A percentile compares a stretch with the other conserved stretches of the same genome.
These are phyloP conservation scores for Leptopilina clavipes DNA, from an alignment of 1,140 invertebrate genomes.

Conservation along the genomic window DNA sequence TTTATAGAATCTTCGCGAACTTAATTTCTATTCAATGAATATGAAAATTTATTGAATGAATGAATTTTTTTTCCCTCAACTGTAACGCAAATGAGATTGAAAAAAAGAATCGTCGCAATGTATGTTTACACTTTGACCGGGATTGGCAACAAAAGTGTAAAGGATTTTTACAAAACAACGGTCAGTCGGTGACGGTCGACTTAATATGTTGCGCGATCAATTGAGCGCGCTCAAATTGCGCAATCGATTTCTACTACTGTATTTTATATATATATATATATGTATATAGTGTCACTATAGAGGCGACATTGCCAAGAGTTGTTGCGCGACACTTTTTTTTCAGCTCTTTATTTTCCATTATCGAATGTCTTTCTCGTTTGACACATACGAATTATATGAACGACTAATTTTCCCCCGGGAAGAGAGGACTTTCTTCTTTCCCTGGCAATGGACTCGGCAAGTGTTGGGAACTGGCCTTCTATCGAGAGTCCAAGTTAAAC, in stretches of 20 bases:
- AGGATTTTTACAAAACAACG: background rate
- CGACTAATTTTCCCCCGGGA: conserved; percentile 17
- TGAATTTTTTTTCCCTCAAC: too few species aligned
- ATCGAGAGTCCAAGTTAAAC: conserved; percentile 25
- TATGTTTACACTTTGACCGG: background rate
- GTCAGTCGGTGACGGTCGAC: conserved; percentile 16
- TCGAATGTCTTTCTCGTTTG: background rate
- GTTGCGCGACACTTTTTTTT: conserved; percentile 10
- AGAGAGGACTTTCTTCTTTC: conserved; percentile 27
- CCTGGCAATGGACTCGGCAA: background rate
- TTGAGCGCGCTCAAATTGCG: conserved; percentile 43
- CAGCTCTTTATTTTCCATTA: background rate
- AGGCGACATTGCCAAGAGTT: conserved; percentile 17
- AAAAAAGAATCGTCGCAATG: background rate
- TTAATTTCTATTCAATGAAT: too few species aligned
- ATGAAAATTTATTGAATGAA: too few species aligned
- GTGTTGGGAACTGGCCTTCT: conserved; percentile 1
- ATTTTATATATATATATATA: background rate
- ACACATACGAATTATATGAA: background rate
- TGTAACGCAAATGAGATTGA: background rate
- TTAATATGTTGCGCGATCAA: conserved; percentile 36
- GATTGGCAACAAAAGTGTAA: background rate
- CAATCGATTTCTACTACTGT: conserved; percentile 51
- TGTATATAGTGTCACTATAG: conserved; percentile 19
- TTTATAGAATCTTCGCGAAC: too few species aligned